Base-by-base conservation (phyloP, 2,888 invertebrate genomes). In the Drosophila neonasuta region DNA sequence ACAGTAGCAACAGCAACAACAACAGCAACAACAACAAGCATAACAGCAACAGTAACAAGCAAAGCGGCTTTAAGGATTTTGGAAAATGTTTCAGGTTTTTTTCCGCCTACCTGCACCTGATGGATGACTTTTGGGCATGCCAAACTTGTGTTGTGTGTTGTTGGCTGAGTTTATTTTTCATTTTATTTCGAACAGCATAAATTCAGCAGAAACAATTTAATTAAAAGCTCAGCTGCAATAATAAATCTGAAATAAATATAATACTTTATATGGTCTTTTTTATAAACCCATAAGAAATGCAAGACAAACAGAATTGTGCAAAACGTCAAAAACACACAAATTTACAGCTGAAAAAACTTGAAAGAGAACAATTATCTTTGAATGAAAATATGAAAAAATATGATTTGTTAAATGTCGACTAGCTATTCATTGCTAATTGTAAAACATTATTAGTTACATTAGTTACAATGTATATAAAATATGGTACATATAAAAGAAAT, bases 21-120 rank as follows among this genome's bases (percentile, higher is more conserved):
- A 66, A 20, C 61, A 65, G 17, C 0, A 17, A 42, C 51, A 67
- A 20, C 13, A 29, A 13, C 36, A 51, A 58, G 13, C 34, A 30
- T 9, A 34, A 32, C 32, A n/a, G 44, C 44, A 45, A 24, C 9
- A 59, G 52, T 42, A 45, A 24, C 56, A 44, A 62, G 42, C 36
- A 44, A 57, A 52, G 56, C 62, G 29, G 69, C 79, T 81, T 75
- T 66, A 79, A 68, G 57, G 72, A 65, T 71, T 69, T 67, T 54
- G 17, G 30, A 69, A 67, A 66, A 57, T 60, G 68, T 67, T 86
- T 67, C 61, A 57, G 57, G 62, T 60, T 72, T 48, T 36, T 54
- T 52, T 48, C 17, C 24, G n/a, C 11, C 15, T 50, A 52, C 48
- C 46, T 32, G 3, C 9, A 34, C 29, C 24, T 1, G 4, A 10